Conservation (phyloP, 1,140 invertebrate genomes). For the Aethina tumida region DNA sequence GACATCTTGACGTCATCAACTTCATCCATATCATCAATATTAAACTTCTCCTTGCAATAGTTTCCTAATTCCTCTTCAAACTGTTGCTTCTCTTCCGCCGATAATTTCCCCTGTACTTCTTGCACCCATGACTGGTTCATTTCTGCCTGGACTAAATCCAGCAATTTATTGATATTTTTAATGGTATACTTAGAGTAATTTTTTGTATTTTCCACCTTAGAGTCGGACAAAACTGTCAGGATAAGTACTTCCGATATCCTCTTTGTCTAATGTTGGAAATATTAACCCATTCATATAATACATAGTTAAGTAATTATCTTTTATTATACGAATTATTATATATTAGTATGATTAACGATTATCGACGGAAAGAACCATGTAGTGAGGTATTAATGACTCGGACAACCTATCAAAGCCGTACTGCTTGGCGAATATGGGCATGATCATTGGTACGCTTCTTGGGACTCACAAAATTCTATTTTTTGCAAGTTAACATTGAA, state of each 20-base stretch:
- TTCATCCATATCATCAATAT: too few relatives aligned
- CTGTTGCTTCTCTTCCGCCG: constrained; percentile 9
- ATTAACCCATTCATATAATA: constrained; percentile 31
- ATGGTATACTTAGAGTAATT: constrained; percentile 16
- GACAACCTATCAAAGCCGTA: constrained; percentile 28
- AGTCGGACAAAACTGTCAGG: constrained; percentile 13
- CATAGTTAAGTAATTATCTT: constrained; percentile 24
- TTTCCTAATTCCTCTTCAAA: constrained; percentile 12
- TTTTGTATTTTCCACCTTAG: constrained; percentile 18
- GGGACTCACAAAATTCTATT: too few relatives aligned
- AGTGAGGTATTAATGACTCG: constrained; percentile 20
- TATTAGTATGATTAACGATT: constrained; percentile 23
- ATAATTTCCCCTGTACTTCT: constrained; percentile 7
- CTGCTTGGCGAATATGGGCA: constrained; percentile 28
- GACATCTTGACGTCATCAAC: not conserved
- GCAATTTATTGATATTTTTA: constrained; percentile 14
- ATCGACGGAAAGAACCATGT: constrained; percentile 21
- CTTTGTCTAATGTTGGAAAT: constrained; percentile 18
- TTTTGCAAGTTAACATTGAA: too few relatives aligned
- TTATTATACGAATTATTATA: too few relatives aligned
- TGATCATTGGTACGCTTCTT: constrained; percentile 24
- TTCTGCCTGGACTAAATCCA: constrained; percentile 12
- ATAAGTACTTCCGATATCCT: constrained; percentile 9
- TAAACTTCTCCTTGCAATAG: constrained; percentile 11
- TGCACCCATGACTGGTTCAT: constrained; percentile 17